phyloP scores from a whole-genome alignment of 2,888 invertebrate species.

The Rhopalosiphum nymphaeae region DNA sequence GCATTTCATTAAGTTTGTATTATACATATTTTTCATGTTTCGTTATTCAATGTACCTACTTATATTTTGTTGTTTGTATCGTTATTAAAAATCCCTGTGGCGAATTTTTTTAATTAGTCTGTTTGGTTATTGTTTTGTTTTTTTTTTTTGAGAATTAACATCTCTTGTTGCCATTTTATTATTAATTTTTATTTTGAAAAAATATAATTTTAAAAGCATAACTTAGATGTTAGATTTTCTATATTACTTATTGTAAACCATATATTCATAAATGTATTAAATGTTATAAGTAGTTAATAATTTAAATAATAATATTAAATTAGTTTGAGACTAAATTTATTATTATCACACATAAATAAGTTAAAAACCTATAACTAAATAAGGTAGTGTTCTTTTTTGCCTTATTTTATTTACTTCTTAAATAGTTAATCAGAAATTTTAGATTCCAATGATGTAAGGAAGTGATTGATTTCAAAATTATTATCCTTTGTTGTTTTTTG shows the following conservation, averaged over 20 bases:
- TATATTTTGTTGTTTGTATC: slow-evolving; percentile 23
- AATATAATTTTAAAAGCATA: not conserved
- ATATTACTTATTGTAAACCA: not conserved
- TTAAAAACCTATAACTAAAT: not conserved
- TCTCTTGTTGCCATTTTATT: not conserved
- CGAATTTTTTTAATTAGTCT: slow-evolving; percentile 39
- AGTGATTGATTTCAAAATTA: not conserved
- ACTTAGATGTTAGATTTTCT: not conserved
- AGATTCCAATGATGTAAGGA: not conserved
- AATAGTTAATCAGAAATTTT: not conserved
- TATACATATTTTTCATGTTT: slow-evolving; percentile 25
- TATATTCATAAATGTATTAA: not conserved
- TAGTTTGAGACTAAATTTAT: not conserved
- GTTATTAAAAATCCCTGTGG: slow-evolving; percentile 26
- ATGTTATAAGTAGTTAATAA: not conserved
- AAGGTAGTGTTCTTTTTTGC: not conserved
- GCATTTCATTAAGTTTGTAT: slow-evolving; percentile 25
- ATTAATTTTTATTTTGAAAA: not conserved
- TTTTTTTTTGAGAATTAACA: not conserved
- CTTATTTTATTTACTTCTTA: not conserved
- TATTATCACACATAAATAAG: not conserved
- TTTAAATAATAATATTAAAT: not conserved
- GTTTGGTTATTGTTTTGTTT: slow-evolving; percentile 22
- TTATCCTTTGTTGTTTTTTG: not conserved
- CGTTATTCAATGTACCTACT: slow-evolving; percentile 11